Evolutionary conservation across 2,888 invertebrate genomes (phyloP).

Genomic region (Podabrus alpinus): DNA sequence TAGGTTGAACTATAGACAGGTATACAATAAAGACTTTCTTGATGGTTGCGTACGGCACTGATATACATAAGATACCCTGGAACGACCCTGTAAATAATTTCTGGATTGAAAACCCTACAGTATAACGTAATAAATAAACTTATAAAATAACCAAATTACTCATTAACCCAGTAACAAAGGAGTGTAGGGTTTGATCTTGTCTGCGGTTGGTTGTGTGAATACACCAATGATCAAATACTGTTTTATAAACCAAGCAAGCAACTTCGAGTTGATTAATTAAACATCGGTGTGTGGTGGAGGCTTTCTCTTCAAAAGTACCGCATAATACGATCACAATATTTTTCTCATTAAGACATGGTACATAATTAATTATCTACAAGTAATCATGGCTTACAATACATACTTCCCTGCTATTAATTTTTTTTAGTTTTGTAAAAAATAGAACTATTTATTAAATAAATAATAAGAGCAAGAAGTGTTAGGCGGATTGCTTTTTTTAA

Average conservation of each 20-base stretch:
- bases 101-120: not conserved
- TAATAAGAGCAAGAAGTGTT: no score
- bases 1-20: no score
- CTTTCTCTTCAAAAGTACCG: constrained; percentile 42
- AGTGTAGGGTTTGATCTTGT: constrained; percentile 50
- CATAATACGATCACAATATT: constrained; percentile 31
- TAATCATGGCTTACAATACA: not conserved
- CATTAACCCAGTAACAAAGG: constrained; percentile 32
- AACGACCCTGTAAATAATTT: not conserved
- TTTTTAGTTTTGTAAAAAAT: not conserved
- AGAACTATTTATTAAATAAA: no score
- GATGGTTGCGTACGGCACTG: not conserved
- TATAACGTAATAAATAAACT: not conserved
- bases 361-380: not conserved
- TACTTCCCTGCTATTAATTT: not conserved
- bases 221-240: constrained; percentile 56
- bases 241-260: constrained; percentile 53
- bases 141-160: constrained; percentile 15
- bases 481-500: no score
- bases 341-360: constrained; percentile 9
- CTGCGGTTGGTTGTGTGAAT: constrained; percentile 54
- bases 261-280: constrained; percentile 56
- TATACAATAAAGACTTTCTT: no score
- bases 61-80: not conserved
- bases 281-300: constrained; percentile 53